These are phyloP conservation scores for Bilobella aurantiaca DNA, from an alignment of 1,140 invertebrate genomes.

Conservation along the genomic window DNA sequence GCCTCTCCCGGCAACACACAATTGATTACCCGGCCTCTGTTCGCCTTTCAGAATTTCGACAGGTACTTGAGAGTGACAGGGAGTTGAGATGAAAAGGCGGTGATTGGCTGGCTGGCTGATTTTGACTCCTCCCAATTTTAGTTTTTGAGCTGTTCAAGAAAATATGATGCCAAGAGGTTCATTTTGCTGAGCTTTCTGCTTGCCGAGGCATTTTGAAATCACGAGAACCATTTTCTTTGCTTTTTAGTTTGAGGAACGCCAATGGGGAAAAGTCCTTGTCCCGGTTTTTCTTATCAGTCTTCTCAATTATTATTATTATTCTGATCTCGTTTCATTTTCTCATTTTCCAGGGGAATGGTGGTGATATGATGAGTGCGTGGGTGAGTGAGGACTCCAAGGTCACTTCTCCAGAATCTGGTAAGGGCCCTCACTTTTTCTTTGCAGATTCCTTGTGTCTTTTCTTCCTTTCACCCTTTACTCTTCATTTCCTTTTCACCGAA, in stretches of 20 bases:
- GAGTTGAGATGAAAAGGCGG: too few relatives aligned
- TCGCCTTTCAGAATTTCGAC: slow-evolving; percentile 35
- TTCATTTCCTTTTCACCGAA: too few relatives aligned
- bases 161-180: not conserved
- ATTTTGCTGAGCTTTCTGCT: not conserved
- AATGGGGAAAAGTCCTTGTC: too few relatives aligned
- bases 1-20: slow-evolving; percentile 69
- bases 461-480: too few relatives aligned
- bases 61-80: not conserved
- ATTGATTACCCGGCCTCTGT: slow-evolving; percentile 77
- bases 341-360: not conserved
- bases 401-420: not conserved
- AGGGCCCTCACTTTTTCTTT: not conserved
- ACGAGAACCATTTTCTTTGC: not conserved
- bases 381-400: not conserved
- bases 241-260: too few relatives aligned
- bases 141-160: not conserved
- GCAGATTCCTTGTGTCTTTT: not conserved
- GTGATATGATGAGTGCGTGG: not conserved
- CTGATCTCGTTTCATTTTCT: not conserved
- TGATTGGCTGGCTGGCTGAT: too few relatives aligned
- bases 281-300: not conserved
- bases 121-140: not conserved
- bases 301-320: not conserved
- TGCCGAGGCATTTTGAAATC: too few relatives aligned